phyloP scores from a whole-genome alignment of 1,140 invertebrate genomes.

The Drusus annulatus region DNA sequence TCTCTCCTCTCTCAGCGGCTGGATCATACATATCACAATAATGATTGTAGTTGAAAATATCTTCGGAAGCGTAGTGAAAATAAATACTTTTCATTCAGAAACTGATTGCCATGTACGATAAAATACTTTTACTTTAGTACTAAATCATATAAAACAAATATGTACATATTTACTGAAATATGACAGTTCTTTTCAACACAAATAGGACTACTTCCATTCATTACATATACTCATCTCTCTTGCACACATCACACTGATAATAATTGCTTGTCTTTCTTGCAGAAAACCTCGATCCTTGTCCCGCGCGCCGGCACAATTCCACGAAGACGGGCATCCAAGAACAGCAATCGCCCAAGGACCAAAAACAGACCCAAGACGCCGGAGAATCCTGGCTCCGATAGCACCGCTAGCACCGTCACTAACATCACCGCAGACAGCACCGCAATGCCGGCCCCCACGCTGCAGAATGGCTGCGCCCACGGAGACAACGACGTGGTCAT shows the following conservation, averaged over 20 bases:
- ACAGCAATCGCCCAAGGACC: conserved; percentile 36
- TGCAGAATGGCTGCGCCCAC: conserved; percentile 44
- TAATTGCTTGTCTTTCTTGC: conserved; percentile 38
- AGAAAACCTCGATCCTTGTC: conserved; percentile 57
- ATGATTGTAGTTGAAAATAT: too few species aligned
- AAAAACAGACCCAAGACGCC: conserved; percentile 37
- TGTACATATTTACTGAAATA: too few species aligned
- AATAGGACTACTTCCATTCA: too few species aligned
- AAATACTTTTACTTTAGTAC: too few species aligned
- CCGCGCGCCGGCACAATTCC: conserved; percentile 51
- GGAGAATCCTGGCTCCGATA: background rate
- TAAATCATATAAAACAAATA: too few species aligned
- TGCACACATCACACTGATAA: background rate
- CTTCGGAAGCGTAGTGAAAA: too few species aligned
- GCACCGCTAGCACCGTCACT: background rate
- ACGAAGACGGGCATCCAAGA: conserved; percentile 52
- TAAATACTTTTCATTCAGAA: too few species aligned
- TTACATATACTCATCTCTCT: too few species aligned
- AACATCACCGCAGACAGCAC: background rate
- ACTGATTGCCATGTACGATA: too few species aligned
- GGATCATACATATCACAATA: too few species aligned
- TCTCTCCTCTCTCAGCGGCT: too few species aligned
- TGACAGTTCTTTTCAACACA: too few species aligned
- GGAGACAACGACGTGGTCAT: conserved; percentile 84
- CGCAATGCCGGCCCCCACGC: conserved; percentile 37